phyloP scores from a whole-genome alignment of 2,797 vertebrate species.

The Gobio occitaniae region DNA sequence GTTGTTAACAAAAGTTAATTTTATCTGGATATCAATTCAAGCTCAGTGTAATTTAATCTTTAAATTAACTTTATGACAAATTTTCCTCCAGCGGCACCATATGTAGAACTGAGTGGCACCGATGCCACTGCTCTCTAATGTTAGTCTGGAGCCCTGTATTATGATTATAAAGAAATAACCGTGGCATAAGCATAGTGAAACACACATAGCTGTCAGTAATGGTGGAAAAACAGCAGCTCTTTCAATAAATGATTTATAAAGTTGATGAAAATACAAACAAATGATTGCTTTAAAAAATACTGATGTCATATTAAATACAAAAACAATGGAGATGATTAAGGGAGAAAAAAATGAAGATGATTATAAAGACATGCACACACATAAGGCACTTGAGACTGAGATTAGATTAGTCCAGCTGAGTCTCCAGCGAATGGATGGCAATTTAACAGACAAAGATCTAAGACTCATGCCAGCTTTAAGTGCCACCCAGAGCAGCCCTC shows the following conservation, averaged over 20 bases:
- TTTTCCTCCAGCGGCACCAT: too few species aligned
- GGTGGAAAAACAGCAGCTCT: not conserved
- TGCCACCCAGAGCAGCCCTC: not conserved
- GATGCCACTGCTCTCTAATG: too few species aligned
- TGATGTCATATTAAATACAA: conserved; percentile 7
- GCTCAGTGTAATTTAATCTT: too few species aligned
- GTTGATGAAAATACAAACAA: not conserved
- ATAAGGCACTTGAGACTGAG: conserved; percentile 7
- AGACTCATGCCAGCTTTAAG: conserved; percentile 8
- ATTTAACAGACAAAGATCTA: not conserved
- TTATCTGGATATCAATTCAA: too few species aligned
- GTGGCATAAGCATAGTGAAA: not conserved
- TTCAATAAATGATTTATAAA: not conserved
- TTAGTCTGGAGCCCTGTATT: too few species aligned
- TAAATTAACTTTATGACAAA: too few species aligned
- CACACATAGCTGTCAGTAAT: not conserved
- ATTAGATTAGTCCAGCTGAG: conserved; percentile 4
- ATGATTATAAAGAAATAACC: not conserved
- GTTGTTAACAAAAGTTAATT: too few species aligned
- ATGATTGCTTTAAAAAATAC: not conserved
- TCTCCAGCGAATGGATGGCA: not conserved
- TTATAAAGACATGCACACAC: conserved; percentile 7
- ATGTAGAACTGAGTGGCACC: too few species aligned
- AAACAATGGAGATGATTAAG: conserved; percentile 40
- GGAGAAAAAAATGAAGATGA: not conserved